phyloP scores from a whole-genome alignment of 2,888 invertebrate species.

The Bombylius discolor region DNA sequence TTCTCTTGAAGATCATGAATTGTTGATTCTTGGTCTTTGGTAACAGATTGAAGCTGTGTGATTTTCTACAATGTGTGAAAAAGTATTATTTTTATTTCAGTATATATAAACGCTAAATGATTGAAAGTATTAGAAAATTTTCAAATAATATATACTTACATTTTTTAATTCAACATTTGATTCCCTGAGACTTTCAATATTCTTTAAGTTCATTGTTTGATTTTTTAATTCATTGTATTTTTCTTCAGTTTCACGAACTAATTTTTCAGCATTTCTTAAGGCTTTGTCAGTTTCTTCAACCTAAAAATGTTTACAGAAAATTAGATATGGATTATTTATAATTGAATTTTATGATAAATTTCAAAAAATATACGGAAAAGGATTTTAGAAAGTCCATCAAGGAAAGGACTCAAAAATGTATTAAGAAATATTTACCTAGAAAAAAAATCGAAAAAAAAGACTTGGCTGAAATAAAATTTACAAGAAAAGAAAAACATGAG shows the following conservation, averaged over 20 bases:
- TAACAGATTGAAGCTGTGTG: constrained; percentile 10
- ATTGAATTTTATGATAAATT: too few species aligned
- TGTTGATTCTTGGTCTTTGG: constrained; percentile 14
- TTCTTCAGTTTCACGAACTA: constrained; percentile 11
- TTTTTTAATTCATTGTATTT: constrained; percentile 12
- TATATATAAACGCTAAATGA: too few species aligned
- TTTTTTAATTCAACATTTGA: constrained; percentile 14
- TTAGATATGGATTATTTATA: too few species aligned
- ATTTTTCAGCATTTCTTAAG: constrained; percentile 11
- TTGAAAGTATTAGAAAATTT: too few species aligned
- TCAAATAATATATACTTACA: constrained; percentile 6
- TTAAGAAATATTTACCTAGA: too few species aligned
- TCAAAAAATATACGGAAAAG: too few species aligned
- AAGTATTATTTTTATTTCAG: neutral
- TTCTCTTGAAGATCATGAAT: constrained; percentile 15
- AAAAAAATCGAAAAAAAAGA: too few species aligned
- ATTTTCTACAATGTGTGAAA: constrained; percentile 13
- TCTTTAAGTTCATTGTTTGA: constrained; percentile 8
- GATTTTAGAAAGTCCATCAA: too few species aligned
- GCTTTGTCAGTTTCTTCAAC: constrained; percentile 13
- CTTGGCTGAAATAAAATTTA: too few species aligned
- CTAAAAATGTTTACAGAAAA: neutral
- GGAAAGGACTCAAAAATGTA: too few species aligned
- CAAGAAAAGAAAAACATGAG: too few species aligned
- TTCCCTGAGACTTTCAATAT: constrained; percentile 12